Conservation (phyloP, 2,797 vertebrate genomes). For the Setipinna tenuifilis region DNA sequence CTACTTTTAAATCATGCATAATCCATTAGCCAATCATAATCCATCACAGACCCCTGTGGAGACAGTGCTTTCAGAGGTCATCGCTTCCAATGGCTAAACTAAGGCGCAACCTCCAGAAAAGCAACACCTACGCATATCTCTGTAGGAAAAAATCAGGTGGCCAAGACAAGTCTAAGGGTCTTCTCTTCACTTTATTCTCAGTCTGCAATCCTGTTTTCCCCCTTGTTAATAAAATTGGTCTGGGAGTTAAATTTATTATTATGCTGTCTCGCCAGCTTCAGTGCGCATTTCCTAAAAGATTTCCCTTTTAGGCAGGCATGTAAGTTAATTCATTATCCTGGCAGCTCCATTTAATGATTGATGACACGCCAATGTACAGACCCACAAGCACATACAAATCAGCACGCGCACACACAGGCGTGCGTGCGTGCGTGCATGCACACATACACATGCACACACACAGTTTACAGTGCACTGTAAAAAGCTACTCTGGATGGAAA, state of each 20-base stretch:
- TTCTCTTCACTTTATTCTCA: background rate
- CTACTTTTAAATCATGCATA: background rate
- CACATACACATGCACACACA: background rate
- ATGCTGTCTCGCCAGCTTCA: slow-evolving; percentile 49
- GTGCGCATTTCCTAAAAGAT: slow-evolving; percentile 57
- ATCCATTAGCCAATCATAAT: background rate
- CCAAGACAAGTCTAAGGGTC: background rate
- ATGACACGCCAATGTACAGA: slow-evolving; percentile 40
- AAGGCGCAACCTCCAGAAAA: background rate
- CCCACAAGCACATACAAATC: background rate
- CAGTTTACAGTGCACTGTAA: background rate
- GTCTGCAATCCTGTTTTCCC: slow-evolving; percentile 38
- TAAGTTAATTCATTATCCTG: slow-evolving; percentile 59
- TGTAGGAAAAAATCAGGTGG: background rate
- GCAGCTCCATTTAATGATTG: slow-evolving; percentile 55
- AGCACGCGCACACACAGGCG: background rate
- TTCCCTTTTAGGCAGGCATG: slow-evolving; percentile 55
- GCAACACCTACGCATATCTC: background rate
- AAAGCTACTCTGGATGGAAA: background rate
- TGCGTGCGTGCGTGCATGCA: background rate
- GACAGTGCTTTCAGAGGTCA: background rate
- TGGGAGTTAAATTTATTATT: slow-evolving; percentile 57
- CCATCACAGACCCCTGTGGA: background rate
- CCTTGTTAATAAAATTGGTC: slow-evolving; percentile 36
- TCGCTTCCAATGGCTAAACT: background rate